Conservation (phyloP, 1,140 invertebrate species). For the Drosophila repleta region DNA sequence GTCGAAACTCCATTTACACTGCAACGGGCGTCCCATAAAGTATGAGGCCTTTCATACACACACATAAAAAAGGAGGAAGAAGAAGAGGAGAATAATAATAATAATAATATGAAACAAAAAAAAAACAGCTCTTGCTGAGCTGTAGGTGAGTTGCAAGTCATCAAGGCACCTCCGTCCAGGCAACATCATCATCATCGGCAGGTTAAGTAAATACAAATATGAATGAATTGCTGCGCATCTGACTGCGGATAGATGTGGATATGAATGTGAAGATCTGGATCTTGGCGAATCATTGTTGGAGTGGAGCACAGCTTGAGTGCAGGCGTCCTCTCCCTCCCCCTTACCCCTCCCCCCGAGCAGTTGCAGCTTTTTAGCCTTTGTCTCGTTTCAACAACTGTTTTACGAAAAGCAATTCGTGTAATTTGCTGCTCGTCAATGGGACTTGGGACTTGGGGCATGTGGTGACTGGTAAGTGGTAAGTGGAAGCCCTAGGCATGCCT, state of each 20-base stretch:
- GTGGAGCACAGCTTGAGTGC: conserved; percentile 42
- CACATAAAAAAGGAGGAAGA: conserved; percentile 26
- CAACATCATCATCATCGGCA: conserved; percentile 64
- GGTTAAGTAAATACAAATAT: conserved; percentile 82
- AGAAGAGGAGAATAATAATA: conserved; percentile 19
- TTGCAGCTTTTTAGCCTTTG: conserved; percentile 37
- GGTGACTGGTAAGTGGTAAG: background rate
- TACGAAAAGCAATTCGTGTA: conserved; percentile 42
- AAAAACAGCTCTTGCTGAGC: conserved; percentile 55
- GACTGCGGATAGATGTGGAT: conserved; percentile 62
- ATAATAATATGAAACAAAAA: background rate
- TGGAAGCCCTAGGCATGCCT: conserved; percentile 61
- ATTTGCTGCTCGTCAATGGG: conserved; percentile 21
- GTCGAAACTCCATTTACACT: conserved; percentile 82
- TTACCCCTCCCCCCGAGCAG: conserved; percentile 16
- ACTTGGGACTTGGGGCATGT: background rate
- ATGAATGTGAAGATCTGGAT: conserved; percentile 60
- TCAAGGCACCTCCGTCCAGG: conserved; percentile 61
- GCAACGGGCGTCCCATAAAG: conserved; percentile 74
- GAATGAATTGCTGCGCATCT: conserved; percentile 73
- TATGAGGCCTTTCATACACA: conserved; percentile 63
- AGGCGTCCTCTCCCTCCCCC: background rate
- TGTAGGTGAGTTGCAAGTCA: conserved; percentile 69
- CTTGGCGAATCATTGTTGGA: conserved; percentile 72
- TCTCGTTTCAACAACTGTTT: conserved; percentile 27